A percentile compares a stretch with the other conserved stretches of the same genome.
These are phyloP conservation scores for Himalopsyche japonica DNA, from an alignment of 2,888 invertebrate genomes.

Conservation along the genomic window DNA sequence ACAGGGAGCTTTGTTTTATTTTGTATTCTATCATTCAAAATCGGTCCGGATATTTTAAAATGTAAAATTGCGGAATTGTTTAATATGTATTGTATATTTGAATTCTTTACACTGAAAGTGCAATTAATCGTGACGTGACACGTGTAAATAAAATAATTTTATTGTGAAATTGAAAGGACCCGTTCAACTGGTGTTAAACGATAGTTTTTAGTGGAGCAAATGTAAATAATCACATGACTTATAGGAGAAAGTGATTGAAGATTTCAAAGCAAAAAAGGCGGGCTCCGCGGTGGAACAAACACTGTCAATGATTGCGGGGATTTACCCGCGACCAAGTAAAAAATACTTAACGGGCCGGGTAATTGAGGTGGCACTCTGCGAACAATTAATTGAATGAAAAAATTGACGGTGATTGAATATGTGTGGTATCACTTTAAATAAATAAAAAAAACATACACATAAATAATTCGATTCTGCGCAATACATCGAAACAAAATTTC, in stretches of 20 bases:
- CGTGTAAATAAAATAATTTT: no score
- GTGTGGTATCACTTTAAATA: neutral
- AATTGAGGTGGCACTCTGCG: neutral
- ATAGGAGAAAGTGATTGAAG: neutral
- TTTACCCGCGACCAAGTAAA: neutral
- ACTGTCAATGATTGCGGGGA: neutral
- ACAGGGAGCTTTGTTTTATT: no score
- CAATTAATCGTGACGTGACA: no score
- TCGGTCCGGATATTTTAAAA: no score
- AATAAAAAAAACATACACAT: neutral
- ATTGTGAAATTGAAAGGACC: no score
- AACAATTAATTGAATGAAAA: neutral
- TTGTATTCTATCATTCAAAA: no score
- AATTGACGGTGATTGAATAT: neutral
- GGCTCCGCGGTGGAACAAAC: neutral
- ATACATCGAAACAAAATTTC: no score
- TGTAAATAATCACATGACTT: neutral
- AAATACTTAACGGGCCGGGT: neutral
- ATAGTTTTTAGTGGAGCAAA: neutral
- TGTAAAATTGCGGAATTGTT: no score
- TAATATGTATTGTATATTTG: no score
- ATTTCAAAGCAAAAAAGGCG: neutral
- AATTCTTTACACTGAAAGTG: no score
- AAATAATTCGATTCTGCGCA: neutral
- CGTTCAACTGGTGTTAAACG: neutral